Conservation (phyloP, 2,797 vertebrate genomes). For the Sebastes kiyomatsui region DNA sequence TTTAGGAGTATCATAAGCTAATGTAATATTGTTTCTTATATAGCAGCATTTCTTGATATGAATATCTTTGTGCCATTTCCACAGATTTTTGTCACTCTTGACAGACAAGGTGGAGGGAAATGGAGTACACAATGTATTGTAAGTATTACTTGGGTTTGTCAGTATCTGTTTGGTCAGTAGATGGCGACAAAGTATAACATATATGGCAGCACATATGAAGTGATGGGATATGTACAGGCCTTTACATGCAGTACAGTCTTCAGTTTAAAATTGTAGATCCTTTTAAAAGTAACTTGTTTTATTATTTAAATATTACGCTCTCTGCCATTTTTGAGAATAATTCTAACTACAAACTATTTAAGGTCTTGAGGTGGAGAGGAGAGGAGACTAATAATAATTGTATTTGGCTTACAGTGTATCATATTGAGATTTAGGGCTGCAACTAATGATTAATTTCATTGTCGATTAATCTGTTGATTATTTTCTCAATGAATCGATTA, state of each 20-base stretch:
- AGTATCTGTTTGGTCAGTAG: constrained; percentile 45
- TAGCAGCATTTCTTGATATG: background rate
- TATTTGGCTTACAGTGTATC: background rate
- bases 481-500: no score
- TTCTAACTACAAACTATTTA: background rate
- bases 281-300: background rate
- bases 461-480: no score
- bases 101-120: background rate
- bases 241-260: background rate
- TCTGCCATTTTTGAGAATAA: background rate
- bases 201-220: background rate
- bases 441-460: no score
- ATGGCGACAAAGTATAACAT: constrained; percentile 50
- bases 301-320: background rate
- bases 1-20: background rate
- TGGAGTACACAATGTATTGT: background rate
- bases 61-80: background rate
- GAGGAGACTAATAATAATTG: background rate
- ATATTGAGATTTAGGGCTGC: background rate
- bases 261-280: background rate
- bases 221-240: background rate
- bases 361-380: background rate
- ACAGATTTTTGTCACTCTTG: background rate
- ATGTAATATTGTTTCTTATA: background rate
- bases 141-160: background rate